Evolutionary conservation across 2,888 invertebrate genomes (phyloP), one percentile per base, ranked within the genome.

Genomic region (Polydrusus cervinus): DNA sequence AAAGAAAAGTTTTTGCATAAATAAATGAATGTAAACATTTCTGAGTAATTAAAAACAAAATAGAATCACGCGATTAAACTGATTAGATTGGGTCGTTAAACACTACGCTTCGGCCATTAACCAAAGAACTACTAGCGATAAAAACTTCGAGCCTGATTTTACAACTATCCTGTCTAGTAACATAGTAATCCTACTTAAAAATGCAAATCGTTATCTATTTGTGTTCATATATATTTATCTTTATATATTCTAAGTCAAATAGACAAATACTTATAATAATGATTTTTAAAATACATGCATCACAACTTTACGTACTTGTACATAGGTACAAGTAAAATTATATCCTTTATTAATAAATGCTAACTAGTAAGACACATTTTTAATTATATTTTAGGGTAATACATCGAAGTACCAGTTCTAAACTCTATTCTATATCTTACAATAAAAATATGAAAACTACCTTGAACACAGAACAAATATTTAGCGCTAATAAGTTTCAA

Each of bases 351-450:
- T 68, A 80, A 82, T 84, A 84, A 83, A 85, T 83, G 84, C 85
- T 85, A 85, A 81, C 81, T 85, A 84, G 81, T 86, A 86, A 86
- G 86, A 86, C 86, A 86, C 86, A 85, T 86, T 81, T 81, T 83
- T 83, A 82, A 81, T 78, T 78, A 77, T 82, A 81, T 77, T 79
- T 80, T 83, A 80, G 79, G 69, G 60, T 82, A 85, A 83, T 83
- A 84, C 83, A 83, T 83, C 81, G 83, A 82, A 83, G 82, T 80
- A 82, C 83, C 80, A 83, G 69, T 78, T 79, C 80, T 81, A 82
- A 70, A 78, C 73, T 79, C 79, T 83, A 82, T 78, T 79, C 81
- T 83, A 84, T 81, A 81, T 79, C 80, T 82, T 82, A 82, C 81
- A 78, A 75, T 79, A 80, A 78, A 77, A 79, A 80, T 73, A 78